phyloP scores from a whole-genome alignment of 2,113 vertebrate species.

The Nymphicus hollandicus region DNA sequence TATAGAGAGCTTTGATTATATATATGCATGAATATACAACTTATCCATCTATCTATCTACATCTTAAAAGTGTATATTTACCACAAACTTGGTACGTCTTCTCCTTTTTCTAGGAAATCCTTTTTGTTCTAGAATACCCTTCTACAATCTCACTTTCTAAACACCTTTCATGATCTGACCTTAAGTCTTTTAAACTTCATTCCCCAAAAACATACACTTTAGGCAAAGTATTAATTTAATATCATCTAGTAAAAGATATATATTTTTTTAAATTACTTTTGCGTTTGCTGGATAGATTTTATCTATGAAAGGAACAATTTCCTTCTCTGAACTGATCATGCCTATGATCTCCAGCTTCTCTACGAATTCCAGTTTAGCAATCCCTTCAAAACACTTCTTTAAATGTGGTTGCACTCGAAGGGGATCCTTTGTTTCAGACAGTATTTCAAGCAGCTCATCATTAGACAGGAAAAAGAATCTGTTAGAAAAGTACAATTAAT shows the following conservation, averaged over 20 bases:
- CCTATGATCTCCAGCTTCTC: constrained; percentile 79
- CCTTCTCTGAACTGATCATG: constrained; percentile 93
- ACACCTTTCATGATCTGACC: not conserved
- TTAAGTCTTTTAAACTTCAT: not conserved
- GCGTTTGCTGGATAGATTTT: constrained; percentile 82
- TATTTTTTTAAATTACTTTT: constrained; percentile 75
- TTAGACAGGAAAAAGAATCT: constrained; percentile 96
- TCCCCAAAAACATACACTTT: not conserved
- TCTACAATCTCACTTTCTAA: not conserved
- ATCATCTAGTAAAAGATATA: not conserved
- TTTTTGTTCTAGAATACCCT: not conserved
- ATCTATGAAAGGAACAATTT: constrained; percentile 80
- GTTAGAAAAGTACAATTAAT: constrained; percentile 13
- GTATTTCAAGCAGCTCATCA: constrained; percentile 90
- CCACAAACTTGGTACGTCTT: not conserved
- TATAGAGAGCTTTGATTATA: not conserved
- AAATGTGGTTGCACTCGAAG: constrained; percentile 89
- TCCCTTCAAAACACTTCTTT: constrained; percentile 96
- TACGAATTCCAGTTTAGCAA: constrained; percentile 86
- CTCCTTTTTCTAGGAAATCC: not conserved
- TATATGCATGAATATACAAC: too few relatives aligned
- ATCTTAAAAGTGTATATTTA: not conserved
- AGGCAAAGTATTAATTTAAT: not conserved
- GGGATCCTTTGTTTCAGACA: constrained; percentile 93
- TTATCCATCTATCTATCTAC: not conserved